These are phyloP conservation scores for Pterocles gutturalis DNA, from an alignment of 2,113 vertebrate species.

Conservation along the genomic window DNA sequence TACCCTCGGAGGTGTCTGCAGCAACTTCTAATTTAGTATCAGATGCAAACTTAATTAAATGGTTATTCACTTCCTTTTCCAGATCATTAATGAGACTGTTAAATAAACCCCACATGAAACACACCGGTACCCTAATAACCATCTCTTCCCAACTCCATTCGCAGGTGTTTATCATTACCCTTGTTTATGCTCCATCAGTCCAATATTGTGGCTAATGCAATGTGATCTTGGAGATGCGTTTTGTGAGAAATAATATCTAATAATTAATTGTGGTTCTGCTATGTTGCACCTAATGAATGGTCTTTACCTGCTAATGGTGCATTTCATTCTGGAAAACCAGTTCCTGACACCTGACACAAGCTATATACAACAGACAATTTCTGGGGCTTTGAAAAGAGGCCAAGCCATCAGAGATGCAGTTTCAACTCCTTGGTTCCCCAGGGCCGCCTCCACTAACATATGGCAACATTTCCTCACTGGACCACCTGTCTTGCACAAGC, in stretches of 20 bases:
- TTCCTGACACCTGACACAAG: background rate
- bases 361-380: background rate
- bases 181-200: conserved; percentile 52
- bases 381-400: background rate
- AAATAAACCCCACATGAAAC: conserved; percentile 58
- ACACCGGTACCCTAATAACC: conserved; percentile 47
- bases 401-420: background rate
- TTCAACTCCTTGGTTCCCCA: background rate
- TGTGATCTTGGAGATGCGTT: conserved; percentile 16
- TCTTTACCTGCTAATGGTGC: conserved; percentile 26
- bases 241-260: conserved; percentile 36
- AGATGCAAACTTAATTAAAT: conserved; percentile 67
- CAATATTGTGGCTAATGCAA: conserved; percentile 39
- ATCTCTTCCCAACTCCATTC: background rate
- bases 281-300: conserved; percentile 20
- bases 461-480: background rate
- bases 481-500: background rate
- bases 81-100: conserved; percentile 59
- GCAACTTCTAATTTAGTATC: conserved; percentile 63
- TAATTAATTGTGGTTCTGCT: conserved; percentile 62
- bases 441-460: background rate
- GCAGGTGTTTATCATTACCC: conserved; percentile 31
- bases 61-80: conserved; percentile 61
- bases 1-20: conserved; percentile 41
- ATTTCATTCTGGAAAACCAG: conserved; percentile 8